These are phyloP conservation scores for Champsocephalus gunnari DNA, from an alignment of 2,797 vertebrate genomes.

Conservation along the genomic window DNA sequence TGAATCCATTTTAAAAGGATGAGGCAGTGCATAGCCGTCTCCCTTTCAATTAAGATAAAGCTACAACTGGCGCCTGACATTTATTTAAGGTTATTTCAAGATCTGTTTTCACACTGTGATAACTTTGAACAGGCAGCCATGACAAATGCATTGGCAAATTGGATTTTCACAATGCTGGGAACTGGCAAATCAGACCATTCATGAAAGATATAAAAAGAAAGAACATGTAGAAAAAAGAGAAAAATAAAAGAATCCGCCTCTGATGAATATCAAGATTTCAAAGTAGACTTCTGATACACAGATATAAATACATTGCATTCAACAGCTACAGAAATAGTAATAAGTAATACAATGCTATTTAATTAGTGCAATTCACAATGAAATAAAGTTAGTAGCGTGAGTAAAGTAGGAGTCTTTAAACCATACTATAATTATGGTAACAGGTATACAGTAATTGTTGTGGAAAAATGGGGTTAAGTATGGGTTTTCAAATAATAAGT, in stretches of 20 bases:
- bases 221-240: not conserved
- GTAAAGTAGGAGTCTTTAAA: conserved; percentile 2
- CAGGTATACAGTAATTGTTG: not conserved
- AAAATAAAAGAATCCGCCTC: not conserved
- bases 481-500: not conserved
- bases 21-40: conserved; percentile 33
- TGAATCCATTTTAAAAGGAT: conserved; percentile 40
- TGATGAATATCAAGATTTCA: not conserved
- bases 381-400: not conserved
- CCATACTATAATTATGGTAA: not conserved
- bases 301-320: not conserved
- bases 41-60: conserved; percentile 56
- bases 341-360: no score
- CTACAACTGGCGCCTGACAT: conserved; percentile 33
- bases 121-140: conserved; percentile 29
- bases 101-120: conserved; percentile 24
- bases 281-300: not conserved
- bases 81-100: conserved; percentile 50
- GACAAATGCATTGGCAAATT: conserved; percentile 10
- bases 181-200: conserved; percentile 3
- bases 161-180: conserved; percentile 12
- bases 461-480: not conserved
- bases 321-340: not conserved
- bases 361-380: not conserved
- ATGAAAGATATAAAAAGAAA: not conserved